Percentiles rank a stretch among this genome's conserved stretches.
phyloP scores from a whole-genome alignment of 2,797 vertebrate genomes.

The Simalia tracyae region DNA sequence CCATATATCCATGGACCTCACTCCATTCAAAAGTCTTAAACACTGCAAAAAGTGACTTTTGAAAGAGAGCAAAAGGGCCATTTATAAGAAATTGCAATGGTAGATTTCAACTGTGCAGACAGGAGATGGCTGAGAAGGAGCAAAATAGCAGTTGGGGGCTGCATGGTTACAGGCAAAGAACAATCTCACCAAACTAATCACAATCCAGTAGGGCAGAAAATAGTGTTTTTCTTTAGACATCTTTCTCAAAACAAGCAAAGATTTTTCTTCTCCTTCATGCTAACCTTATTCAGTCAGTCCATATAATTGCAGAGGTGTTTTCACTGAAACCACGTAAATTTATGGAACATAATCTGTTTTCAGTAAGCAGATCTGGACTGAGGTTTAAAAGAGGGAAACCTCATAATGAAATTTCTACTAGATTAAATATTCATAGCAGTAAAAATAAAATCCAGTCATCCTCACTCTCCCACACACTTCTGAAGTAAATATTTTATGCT shows the following conservation, averaged over 20 bases:
- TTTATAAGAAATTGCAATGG: not conserved
- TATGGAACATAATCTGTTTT: not conserved
- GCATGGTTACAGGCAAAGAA: not conserved
- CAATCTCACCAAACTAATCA: not conserved
- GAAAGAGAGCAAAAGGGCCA: not conserved
- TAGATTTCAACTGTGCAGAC: not conserved
- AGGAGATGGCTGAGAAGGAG: too few species aligned
- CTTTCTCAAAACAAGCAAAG: not conserved
- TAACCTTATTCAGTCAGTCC: not conserved
- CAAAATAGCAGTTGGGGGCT: too few species aligned
- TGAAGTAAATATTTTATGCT: slow-evolving; percentile 3
- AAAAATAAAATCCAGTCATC: slow-evolving; percentile 23
- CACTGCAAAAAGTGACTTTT: not conserved
- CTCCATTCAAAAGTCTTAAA: not conserved
- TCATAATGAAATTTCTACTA: not conserved
- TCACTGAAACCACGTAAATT: not conserved
- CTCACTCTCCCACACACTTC: not conserved
- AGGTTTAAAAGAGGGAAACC: not conserved
- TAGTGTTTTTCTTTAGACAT: not conserved
- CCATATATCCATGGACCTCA: not conserved
- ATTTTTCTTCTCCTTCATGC: not conserved
- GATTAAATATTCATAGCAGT: slow-evolving; percentile 29
- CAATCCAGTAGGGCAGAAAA: not conserved
- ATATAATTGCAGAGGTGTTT: not conserved
- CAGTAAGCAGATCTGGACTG: not conserved